Base-by-base conservation (phyloP, 2,797 vertebrate genomes). In the Syngnathus rostellatus region DNA sequence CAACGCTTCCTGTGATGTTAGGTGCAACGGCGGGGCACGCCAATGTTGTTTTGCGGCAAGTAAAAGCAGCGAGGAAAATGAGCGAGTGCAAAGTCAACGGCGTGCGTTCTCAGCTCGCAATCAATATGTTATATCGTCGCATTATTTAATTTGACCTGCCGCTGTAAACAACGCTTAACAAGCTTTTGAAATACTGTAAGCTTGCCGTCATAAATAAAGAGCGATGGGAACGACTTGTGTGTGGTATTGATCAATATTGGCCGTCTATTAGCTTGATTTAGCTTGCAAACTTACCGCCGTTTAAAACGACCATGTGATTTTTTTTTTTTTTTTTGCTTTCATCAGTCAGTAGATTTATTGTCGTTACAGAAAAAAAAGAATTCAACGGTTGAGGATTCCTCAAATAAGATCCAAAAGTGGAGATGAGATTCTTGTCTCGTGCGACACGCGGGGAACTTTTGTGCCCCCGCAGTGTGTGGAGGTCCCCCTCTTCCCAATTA, bases 1-100 rank as follows among this genome's bases (percentile, higher is more conserved):
- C 41, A 12, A 31, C 63, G 57, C 66, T 17, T 57, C 8, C 38
- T 67, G 25, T 72, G 67, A 80, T 73, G 71, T 50, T 14, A 9
- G 40, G 62, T 60, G 55, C 38, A 64, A 40, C 38, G 54, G n/a
- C 1, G 0, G 54, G 43, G 58, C 53, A 67, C 72, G 68, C 50
- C 60, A 45, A 1, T 71, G 71, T 70, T 71, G 72, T 74, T 75
- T 69, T 60, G 9, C 12, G 14, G 53, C 68, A 76, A 71, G 77
- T 77, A 73, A 72, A 67, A 57, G 25, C 25, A 6, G 25, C 54
- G 21, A 37, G 6, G 25, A n/a, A 6, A 16, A 25, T 8, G 54
- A 57, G 54, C 7, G 37, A 57, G 25, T 37, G 54, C 21, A 57
- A 57, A 57, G 25, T 57, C 25, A 16, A 57, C 37, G 12, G 12